Percentiles rank a stretch among this genome's conserved stretches.
Conservation (phyloP, 1,140 invertebrate genomes). For the Spodoptera frugiperda region DNA sequence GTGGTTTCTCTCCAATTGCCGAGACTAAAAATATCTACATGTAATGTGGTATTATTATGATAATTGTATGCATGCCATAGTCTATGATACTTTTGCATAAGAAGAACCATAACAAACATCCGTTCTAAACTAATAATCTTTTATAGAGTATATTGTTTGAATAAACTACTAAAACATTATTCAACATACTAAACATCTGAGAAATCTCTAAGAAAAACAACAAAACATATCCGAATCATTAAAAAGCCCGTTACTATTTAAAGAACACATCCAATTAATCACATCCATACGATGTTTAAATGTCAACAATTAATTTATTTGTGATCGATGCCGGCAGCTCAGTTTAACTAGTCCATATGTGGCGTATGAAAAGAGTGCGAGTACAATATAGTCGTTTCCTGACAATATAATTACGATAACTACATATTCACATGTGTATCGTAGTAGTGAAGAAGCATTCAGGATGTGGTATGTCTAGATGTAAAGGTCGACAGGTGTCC, state of each 20-base stretch:
- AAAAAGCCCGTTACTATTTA: not conserved
- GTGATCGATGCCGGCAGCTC: conserved; percentile 10
- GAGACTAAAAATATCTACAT: too few species aligned
- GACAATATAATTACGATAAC: conserved; percentile 35
- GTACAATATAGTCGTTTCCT: conserved; percentile 24
- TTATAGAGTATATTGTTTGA: too few species aligned
- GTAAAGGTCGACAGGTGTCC: conserved; percentile 74
- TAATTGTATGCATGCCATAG: too few species aligned
- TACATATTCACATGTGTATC: conserved; percentile 27
- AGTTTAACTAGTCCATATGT: conserved; percentile 3
- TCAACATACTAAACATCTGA: too few species aligned
- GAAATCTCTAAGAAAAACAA: too few species aligned
- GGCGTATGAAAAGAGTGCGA: conserved; percentile 1
- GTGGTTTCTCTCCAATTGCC: too few species aligned
- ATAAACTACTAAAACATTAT: too few species aligned
- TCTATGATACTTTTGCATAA: too few species aligned
- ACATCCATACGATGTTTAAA: not conserved
- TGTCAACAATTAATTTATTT: conserved; percentile 19
- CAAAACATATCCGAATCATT: too few species aligned
- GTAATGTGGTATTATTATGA: too few species aligned
- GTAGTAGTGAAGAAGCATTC: conserved; percentile 54
- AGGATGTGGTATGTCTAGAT: conserved; percentile 57
- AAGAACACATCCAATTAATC: not conserved
- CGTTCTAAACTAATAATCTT: too few species aligned
- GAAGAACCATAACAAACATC: too few species aligned